phyloP scores from a whole-genome alignment of 2,797 vertebrate genomes.

The Epinephelus coioides region DNA sequence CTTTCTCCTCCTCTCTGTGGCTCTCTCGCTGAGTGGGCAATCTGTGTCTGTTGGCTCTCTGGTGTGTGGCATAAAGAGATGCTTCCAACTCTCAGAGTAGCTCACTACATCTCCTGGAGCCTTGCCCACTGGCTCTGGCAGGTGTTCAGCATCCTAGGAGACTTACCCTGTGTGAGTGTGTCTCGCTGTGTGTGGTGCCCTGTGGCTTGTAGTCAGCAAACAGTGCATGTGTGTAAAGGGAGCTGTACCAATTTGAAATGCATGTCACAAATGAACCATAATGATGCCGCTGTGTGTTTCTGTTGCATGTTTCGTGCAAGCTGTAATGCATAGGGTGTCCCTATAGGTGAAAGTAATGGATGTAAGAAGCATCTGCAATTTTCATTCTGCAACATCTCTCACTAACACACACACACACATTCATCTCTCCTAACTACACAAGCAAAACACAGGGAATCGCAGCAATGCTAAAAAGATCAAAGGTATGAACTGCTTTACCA shows the following conservation, averaged over 20 bases:
- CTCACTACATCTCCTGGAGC: constrained; percentile 66
- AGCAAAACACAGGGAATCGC: neutral
- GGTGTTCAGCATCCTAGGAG: constrained; percentile 61
- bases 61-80: constrained; percentile 57
- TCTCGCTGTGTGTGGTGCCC: constrained; percentile 40
- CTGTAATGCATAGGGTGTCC: neutral
- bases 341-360: neutral
- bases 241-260: constrained; percentile 14
- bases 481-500: constrained; percentile 11
- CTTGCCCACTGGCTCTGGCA: constrained; percentile 62
- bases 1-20: constrained; percentile 27
- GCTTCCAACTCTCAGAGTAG: constrained; percentile 58
- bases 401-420: neutral
- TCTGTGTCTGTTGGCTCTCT: constrained; percentile 50
- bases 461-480: constrained; percentile 23
- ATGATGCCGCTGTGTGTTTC: neutral
- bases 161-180: constrained; percentile 24
- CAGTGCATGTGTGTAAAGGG: constrained; percentile 6
- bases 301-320: constrained; percentile 11
- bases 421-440: neutral
- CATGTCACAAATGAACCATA: constrained; percentile 3
- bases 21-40: constrained; percentile 60
- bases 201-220: constrained; percentile 26
- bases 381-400: neutral
- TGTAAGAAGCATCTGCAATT: neutral